Base-by-base conservation (phyloP, 2,797 vertebrate species). In the Brachymystax lenok region DNA sequence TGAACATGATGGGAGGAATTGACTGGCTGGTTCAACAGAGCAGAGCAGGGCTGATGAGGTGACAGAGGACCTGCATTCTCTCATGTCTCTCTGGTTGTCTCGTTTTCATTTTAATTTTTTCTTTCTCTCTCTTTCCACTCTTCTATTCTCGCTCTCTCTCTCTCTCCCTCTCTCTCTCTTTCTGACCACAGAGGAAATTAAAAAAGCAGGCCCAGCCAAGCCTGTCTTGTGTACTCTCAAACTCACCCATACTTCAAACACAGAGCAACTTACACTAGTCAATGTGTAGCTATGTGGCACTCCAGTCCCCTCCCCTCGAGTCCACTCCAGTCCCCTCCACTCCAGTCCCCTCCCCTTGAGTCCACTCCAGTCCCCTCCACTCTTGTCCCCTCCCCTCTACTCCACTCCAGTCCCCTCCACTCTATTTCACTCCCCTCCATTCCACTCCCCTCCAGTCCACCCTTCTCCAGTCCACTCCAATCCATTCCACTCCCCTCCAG, bases 31-130 rank as follows among this genome's bases (percentile, higher is more conserved):
- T 71, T 76, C 69, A 71, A 30, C 17, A 73, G 69, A 82, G 72
- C 75, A 73, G 79, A 69, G 75, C 76, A 83, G 77, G 40, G 19
- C 74, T 82, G 83, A 82, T 77, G 78, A 84, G 73, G 82, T 81
- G 83, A 67, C 70, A 28, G 2, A 33, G 17, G 35, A 64, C 19
- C 59, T 50, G n/a, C 28, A 33, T 14, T 66, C 10, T 66, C 4
- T 66, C 27, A 3, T 16, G 12, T 28, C 17, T 16, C 52, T 28
- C 69, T 59, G 52, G 14, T 16, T 63, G 33, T 74, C 30, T 64
- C 73, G 24, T 19, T 68, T 16, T 75, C 50, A 3, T 14, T 33
- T 24, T 66, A 3, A 51, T 54, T 28, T 68, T 17, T 21, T 21
- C 46, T 46, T 21, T 21, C 61, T 52, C 74, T 66, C 12, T 59